These are phyloP conservation scores for Neolamprologus variostigma DNA, from an alignment of 2,113 vertebrate genomes.

Conservation along the genomic window DNA sequence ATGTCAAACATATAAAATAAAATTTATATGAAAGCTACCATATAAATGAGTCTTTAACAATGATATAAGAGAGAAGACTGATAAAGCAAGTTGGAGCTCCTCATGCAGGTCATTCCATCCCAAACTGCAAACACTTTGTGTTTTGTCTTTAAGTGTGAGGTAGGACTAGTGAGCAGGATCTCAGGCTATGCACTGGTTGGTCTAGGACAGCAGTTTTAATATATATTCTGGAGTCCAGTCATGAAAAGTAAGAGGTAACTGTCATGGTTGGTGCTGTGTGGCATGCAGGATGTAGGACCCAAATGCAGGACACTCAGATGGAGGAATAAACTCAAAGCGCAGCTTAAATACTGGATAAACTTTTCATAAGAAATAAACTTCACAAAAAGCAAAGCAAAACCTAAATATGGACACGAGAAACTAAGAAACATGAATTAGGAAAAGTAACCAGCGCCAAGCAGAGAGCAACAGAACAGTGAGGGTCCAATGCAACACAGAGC, in stretches of 20 bases:
- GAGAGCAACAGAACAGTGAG: accelerated
- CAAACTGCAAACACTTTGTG: background rate
- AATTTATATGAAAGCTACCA: background rate
- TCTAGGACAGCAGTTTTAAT: background rate
- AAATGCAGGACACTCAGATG: background rate
- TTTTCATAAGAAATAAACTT: background rate
- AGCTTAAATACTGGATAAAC: background rate
- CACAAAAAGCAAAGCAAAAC: accelerated
- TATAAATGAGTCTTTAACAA: background rate
- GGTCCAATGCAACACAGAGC: accelerated
- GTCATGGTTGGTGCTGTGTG: background rate
- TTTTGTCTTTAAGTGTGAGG: background rate
- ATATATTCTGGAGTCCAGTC: background rate
- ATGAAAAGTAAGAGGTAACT: background rate
- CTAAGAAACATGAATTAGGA: background rate
- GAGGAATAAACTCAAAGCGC: background rate
- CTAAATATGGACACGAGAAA: accelerated
- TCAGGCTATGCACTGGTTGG: background rate
- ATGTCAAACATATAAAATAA: background rate
- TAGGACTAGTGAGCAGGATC: background rate
- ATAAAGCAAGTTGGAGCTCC: background rate
- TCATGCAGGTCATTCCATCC: accelerated
- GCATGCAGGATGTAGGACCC: background rate
- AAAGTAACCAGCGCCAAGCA: accelerated
- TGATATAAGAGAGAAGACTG: background rate